Percentiles rank a stretch among this genome's conserved stretches.
Conservation (phyloP, 2,888 invertebrate genomes). For the Neria commutata region DNA sequence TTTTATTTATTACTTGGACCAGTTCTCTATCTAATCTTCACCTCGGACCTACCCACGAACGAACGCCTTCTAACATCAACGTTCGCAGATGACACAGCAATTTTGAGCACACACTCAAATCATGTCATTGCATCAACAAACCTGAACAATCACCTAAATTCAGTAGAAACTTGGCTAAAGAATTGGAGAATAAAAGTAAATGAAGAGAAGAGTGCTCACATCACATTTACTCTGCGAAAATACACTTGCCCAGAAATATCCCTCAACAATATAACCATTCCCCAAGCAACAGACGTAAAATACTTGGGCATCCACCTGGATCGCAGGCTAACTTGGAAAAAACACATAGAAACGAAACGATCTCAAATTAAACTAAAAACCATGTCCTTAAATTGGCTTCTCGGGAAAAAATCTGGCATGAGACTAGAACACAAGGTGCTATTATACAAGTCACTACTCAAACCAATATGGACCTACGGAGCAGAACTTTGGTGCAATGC, state of each 20-base stretch:
- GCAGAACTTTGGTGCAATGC: not conserved
- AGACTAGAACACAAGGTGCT: not conserved
- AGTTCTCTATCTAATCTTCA: no score
- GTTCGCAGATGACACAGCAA: not conserved
- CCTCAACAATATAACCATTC: not conserved
- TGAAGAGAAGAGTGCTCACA: not conserved
- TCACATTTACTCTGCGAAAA: not conserved
- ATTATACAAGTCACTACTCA: not conserved
- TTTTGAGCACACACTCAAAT: not conserved
- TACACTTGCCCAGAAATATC: not conserved
- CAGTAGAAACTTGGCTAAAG: not conserved
- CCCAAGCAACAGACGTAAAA: not conserved
- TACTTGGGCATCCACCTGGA: not conserved
- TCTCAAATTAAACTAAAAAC: not conserved
- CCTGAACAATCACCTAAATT: not conserved
- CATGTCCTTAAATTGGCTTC: not conserved
- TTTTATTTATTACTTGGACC: no score
- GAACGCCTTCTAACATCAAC: no score
- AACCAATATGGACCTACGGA: not conserved
- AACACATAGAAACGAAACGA: not conserved
- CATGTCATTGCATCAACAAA: not conserved
- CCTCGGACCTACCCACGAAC: no score
- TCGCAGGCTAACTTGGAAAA: slow-evolving; percentile 5
- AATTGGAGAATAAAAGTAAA: not conserved
- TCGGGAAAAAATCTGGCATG: not conserved